These are phyloP conservation scores for Ammodytes dubius DNA, from an alignment of 2,113 vertebrate species.

Conservation along the genomic window DNA sequence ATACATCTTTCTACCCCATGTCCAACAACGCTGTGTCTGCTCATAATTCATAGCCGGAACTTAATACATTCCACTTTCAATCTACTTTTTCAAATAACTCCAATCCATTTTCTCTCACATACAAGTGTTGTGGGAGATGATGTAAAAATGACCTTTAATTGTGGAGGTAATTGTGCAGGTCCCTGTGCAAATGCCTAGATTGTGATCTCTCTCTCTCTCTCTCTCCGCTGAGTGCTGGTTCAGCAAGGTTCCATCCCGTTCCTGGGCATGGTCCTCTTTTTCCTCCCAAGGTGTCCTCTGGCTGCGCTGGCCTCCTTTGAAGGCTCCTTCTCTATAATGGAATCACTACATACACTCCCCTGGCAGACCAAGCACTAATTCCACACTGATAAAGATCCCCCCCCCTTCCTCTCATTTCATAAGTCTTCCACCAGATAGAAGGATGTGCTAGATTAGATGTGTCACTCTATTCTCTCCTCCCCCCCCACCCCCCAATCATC, in stretches of 20 bases:
- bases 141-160: conserved; percentile 93
- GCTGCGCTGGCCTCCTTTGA: conserved; percentile 93
- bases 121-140: conserved; percentile 57
- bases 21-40: conserved; percentile 6
- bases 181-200: conserved; percentile 92
- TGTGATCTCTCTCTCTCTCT: conserved; percentile 84
- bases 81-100: conserved; percentile 63
- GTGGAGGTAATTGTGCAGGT: conserved; percentile 90
- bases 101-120: conserved; percentile 40
- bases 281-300: conserved; percentile 91
- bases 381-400: conserved; percentile 97
- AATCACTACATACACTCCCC: conserved; percentile 93
- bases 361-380: conserved; percentile 91
- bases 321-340: conserved; percentile 87
- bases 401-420: conserved; percentile 96
- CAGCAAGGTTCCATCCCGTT: conserved; percentile 95
- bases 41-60: conserved; percentile 30
- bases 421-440: conserved; percentile 94
- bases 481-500: not conserved
- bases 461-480: conserved; percentile 78
- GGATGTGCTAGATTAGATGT: conserved; percentile 95
- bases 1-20: not conserved
- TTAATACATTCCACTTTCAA: conserved; percentile 54
- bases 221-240: conserved; percentile 91
- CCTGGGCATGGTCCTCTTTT: conserved; percentile 92